Evolutionary conservation across 2,888 invertebrate species (phyloP).

Genomic region (Agonopterix arenella): DNA sequence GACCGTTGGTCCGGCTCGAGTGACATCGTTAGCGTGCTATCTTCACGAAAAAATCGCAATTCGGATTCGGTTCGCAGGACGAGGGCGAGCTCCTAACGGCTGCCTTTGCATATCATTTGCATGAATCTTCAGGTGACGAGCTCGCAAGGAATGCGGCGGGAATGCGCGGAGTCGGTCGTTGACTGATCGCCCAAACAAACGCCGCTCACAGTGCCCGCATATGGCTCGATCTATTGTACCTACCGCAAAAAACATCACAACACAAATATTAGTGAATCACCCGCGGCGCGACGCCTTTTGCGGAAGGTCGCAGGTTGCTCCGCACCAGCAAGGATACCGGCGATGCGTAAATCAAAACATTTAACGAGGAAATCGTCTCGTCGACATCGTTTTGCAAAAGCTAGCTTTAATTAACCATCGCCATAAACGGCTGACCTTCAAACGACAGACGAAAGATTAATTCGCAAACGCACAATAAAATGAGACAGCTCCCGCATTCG

Average conservation of each 20-base stretch:
- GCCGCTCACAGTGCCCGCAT: constrained; percentile 18
- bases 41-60: constrained; percentile 24
- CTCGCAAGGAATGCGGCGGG: constrained; percentile 43
- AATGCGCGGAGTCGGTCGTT: constrained; percentile 45
- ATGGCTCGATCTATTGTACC: constrained; percentile 37
- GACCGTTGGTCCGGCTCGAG: background rate
- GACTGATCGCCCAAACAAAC: constrained; percentile 49
- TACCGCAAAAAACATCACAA: constrained; percentile 34
- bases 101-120: constrained; percentile 51
- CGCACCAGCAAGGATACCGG: constrained; percentile 26
- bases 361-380: constrained; percentile 44
- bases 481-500: constrained; percentile 14
- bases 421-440: constrained; percentile 51
- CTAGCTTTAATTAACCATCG: constrained; percentile 54
- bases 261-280: constrained; percentile 53
- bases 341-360: constrained; percentile 52
- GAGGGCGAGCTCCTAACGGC: constrained; percentile 39
- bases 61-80: constrained; percentile 23
- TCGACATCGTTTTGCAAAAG: constrained; percentile 24
- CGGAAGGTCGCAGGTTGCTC: constrained; percentile 53
- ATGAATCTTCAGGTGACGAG: constrained; percentile 58
- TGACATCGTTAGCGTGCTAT: constrained; percentile 15
- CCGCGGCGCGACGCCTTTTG: constrained; percentile 37
- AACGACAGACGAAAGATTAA: constrained; percentile 43
- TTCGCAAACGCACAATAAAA: constrained; percentile 37